A percentile compares a stretch with the other conserved stretches of the same genome.
These are phyloP conservation scores for Magallana angulata DNA, from an alignment of 1,140 invertebrate species.

Conservation along the genomic window DNA sequence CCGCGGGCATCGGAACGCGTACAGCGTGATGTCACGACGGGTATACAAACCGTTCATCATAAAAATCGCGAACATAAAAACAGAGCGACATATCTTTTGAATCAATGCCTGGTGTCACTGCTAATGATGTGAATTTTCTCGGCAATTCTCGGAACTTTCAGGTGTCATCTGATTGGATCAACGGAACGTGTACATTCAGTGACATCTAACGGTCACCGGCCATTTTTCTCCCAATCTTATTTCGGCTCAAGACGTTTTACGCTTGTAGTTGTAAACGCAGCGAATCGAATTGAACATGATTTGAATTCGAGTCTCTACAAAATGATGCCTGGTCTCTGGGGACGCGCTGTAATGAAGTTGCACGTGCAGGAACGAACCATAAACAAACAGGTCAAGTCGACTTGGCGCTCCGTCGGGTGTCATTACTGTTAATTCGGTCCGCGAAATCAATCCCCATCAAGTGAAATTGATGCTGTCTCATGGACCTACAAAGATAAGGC, in stretches of 20 bases:
- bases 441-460: constrained; percentile 24
- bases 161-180: too few relatives aligned
- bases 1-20: constrained; percentile 5
- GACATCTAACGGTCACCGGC: too few relatives aligned
- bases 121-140: too few relatives aligned
- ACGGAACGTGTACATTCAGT: too few relatives aligned
- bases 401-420: background rate
- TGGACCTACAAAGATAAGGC: too few relatives aligned
- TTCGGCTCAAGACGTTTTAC: background rate
- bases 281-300: too few relatives aligned
- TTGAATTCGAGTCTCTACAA: background rate
- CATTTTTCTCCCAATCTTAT: background rate
- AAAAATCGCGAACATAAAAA: too few relatives aligned
- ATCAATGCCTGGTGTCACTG: too few relatives aligned
- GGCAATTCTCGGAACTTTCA: too few relatives aligned
- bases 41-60: background rate
- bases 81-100: too few relatives aligned
- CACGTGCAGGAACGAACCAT: constrained; percentile 16
- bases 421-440: constrained; percentile 3
- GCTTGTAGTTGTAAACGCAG: too few relatives aligned
- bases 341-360: background rate
- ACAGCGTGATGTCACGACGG: background rate
- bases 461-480: background rate
- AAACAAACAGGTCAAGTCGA: background rate
- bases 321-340: background rate